Evolutionary conservation across 1,140 invertebrate genomes (phyloP), one percentile per base, ranked within the genome.

Genomic region (Aphidius ervi): DNA sequence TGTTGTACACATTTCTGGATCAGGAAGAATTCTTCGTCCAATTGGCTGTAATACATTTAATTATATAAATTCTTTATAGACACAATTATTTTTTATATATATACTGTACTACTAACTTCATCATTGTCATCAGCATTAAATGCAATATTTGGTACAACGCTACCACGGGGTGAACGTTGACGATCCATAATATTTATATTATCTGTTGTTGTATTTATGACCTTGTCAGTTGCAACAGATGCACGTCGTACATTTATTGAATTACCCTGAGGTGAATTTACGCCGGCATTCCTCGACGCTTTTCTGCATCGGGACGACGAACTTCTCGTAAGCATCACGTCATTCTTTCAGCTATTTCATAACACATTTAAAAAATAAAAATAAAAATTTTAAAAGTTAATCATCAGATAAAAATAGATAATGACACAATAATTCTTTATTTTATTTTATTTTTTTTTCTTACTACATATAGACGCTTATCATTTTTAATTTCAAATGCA

Each of bases 301-400:
- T 86, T 77, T 9, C 85, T 81, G 53, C 86, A 82, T 52, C 86
- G 77, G n/a, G 86, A 88, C 41, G 86, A 88, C 58, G 86, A 83
- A 68, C 81, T 84, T 65, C 87, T 81, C 66, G 85, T 82, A 59
- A 89, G 69, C 87, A 88, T 88, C 68, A 75, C 45, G 65, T 57
- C 66, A 66, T 69, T n/a, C 5, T 61, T 47, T 71, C 53, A 68
- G 53, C 23, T 74, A 31, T 31, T 31, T 31, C 23, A 31, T 31
- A 31, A 3, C 23, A 3, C 23, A 31, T 31, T 31, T 31, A 31
- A 31, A 31, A 3, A 31, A 31, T 31, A 23, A 2, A 23, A 23
- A 2, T 23, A 31, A 16, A 16, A 16, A 0, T 16, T 16, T 16
- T 16, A 16, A 16, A 16, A 16, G 16, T 16, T 16, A 16, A 16